Evolutionary conservation across 2,113 vertebrate species (phyloP), one percentile per base, ranked within the genome.

Genomic region (Hydrochoerus hydrochaeris): DNA sequence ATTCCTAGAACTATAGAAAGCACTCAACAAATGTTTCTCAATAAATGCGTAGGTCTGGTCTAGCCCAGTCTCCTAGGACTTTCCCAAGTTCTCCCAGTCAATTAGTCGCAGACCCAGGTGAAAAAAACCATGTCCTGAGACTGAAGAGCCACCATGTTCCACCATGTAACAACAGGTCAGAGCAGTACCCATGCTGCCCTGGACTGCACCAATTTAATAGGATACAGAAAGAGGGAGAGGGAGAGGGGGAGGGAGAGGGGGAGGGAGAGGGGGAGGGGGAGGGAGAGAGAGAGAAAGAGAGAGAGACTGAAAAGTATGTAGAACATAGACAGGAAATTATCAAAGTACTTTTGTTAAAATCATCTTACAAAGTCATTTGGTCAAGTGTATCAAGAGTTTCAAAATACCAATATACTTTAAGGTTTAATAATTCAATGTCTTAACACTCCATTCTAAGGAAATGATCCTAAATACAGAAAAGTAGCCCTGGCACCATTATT

Each of bases 371-470:
- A 95, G 75, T 73, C 82, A 94, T 86, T 89, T 90, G 52, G 24
- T 1, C 38, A 11, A 35, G 3, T 83, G 10, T 44, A 22, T 58
- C 10, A 92, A 77, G 75, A 62, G 30, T 83, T 92, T 77, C 32
- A 80, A 87, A 92, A 60, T 30, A 92, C 14, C 28, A 78, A 86
- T 87, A 84, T 71, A 46, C 41, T 87, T 96, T 86, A 83, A 83
- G 38, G 63, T 63, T 86, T 67, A 58, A 8, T 86, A 90, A 97
- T 87, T 96, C 32, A 77, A 90, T 86, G 92, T 92, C 84, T 92
- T 92, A 94, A 77, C 73, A 86, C 30, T 83, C 73, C 60, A 9
- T 35, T 54, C 77, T 90, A 73, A 97, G 96, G 54, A 95, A 89
- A 90, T 90, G 54, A 69, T 57, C 41, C 44, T 93, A 69, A 90